Evolutionary conservation across 1,140 invertebrate genomes (phyloP).

Genomic region (Homarus americanus): DNA sequence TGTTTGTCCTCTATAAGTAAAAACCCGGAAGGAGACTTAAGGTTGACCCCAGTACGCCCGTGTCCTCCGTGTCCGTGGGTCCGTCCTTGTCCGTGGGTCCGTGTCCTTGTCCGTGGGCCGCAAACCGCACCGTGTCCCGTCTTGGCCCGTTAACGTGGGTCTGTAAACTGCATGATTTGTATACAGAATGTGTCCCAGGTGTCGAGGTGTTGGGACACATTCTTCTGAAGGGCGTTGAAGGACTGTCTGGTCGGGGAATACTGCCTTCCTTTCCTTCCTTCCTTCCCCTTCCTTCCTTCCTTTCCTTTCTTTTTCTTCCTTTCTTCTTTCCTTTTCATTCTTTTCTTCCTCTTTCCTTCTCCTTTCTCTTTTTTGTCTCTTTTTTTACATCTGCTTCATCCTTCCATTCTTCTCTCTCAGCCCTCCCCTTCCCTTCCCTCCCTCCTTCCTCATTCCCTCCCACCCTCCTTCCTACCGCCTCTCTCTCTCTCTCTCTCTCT

Average conservation of each 20-base stretch:
- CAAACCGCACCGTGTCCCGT: not conserved
- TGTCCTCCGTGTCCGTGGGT: no score
- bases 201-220: no score
- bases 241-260: no score
- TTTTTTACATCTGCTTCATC: not conserved
- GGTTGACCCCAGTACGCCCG: no score
- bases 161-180: no score
- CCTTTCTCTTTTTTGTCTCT: not conserved
- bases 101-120: not conserved
- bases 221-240: no score
- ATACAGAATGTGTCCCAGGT: no score
- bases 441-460: not conserved
- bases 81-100: not conserved
- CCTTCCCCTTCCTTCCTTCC: not conserved
- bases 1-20: no score
- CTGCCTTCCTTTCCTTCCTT: slow-evolving; percentile 5
- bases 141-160: no score
- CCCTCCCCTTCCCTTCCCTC: not conserved
- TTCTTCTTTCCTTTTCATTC: not conserved
- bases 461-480: not conserved
- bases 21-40: no score
- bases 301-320: not conserved
- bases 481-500: not conserved
- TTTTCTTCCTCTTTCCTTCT: not conserved
- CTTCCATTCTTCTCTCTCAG: not conserved